phyloP scores from a whole-genome alignment of 2,888 invertebrate species.

The Isoperla grammatica region DNA sequence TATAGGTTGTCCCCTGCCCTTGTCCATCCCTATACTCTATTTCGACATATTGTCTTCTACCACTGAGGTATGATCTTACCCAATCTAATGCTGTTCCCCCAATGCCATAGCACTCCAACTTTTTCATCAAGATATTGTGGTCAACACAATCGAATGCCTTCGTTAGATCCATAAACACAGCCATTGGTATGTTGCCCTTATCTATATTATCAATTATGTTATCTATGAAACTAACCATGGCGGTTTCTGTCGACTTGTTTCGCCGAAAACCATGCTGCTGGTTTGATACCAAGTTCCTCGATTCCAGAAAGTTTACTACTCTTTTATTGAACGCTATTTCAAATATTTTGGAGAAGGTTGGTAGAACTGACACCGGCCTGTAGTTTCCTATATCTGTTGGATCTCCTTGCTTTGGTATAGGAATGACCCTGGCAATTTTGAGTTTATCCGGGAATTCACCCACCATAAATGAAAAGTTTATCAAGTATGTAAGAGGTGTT shows the following conservation, averaged over 20 bases:
- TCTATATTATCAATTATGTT: too few relatives aligned
- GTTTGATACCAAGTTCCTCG: constrained; percentile 6
- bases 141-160: constrained; percentile 27
- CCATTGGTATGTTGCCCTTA: too few relatives aligned
- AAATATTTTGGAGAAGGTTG: constrained; percentile 20
- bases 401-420: too few relatives aligned
- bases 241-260: constrained; percentile 17
- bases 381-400: constrained; percentile 14
- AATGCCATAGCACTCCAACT: constrained; percentile 15
- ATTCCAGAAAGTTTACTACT: constrained; percentile 13
- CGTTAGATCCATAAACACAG: constrained; percentile 13
- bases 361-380: constrained; percentile 17
- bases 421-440: too few relatives aligned
- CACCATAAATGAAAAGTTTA: too few relatives aligned
- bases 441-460: too few relatives aligned
- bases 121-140: constrained; percentile 17
- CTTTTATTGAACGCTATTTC: constrained; percentile 14
- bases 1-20: too few relatives aligned
- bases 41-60: too few relatives aligned
- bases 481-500: too few relatives aligned
- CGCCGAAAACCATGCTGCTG: constrained; percentile 24
- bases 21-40: too few relatives aligned
- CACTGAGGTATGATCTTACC: too few relatives aligned
- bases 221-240: constrained; percentile 5
- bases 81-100: constrained; percentile 15